Evolutionary conservation across 2,888 invertebrate species (phyloP).

Genomic region (Thymelicus sylvestris): DNA sequence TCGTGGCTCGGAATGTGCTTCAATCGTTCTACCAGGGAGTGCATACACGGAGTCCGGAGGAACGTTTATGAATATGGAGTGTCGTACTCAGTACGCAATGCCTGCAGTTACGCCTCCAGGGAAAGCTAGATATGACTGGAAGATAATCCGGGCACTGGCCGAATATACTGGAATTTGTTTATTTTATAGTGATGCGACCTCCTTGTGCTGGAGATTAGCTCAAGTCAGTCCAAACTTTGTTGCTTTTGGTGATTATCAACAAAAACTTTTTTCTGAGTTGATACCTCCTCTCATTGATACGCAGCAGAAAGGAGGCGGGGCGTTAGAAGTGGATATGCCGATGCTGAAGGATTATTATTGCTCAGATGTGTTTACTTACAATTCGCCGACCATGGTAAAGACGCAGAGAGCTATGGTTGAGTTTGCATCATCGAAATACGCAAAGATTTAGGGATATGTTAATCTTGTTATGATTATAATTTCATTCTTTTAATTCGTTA

Average conservation of each 20-base stretch:
- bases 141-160: constrained; percentile 88
- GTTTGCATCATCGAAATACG: constrained; percentile 53
- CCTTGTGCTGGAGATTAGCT: constrained; percentile 58
- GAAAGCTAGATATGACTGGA: constrained; percentile 98
- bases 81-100: constrained; percentile 94
- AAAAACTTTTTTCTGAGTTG: constrained; percentile 56
- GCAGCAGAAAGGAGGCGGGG: constrained; percentile 5
- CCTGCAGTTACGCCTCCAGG: constrained; percentile 96
- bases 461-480: not conserved
- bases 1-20: constrained; percentile 94
- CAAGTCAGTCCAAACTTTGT: constrained; percentile 72
- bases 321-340: constrained; percentile 60
- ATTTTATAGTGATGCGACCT: constrained; percentile 58
- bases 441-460: constrained; percentile 40
- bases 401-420: constrained; percentile 62
- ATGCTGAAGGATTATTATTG: constrained; percentile 69
- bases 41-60: constrained; percentile 99
- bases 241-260: constrained; percentile 57
- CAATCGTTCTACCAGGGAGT: constrained; percentile 95
- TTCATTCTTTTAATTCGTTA: not conserved
- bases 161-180: constrained; percentile 62
- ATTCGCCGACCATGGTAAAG: constrained; percentile 70
- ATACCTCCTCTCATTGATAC: constrained; percentile 47
- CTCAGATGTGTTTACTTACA: constrained; percentile 68
- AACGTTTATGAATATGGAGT: constrained; percentile 98